Conservation (phyloP, 2,113 vertebrate genomes). For the Bufo bufo region DNA sequence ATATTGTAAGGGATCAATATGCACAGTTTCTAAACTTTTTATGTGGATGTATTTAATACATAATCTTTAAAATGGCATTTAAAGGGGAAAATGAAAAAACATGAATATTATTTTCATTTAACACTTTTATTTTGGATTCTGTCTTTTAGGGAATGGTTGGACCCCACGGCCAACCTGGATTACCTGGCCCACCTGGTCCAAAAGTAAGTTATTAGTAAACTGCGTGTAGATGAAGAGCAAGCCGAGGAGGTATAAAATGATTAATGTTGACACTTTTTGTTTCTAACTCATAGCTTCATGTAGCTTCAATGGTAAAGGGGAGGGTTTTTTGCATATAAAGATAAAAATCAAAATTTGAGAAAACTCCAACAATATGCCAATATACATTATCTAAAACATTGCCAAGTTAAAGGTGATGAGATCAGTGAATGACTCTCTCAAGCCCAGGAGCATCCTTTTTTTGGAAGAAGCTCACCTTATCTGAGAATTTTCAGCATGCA, state of each 20-base stretch:
- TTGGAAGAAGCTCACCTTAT: background rate
- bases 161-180: slow-evolving; percentile 89
- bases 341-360: background rate
- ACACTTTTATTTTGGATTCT: background rate
- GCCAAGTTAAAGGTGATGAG: slow-evolving; percentile 11
- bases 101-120: background rate
- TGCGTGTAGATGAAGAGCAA: background rate
- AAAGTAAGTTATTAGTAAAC: slow-evolving; percentile 79
- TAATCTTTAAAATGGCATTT: background rate
- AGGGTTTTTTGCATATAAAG: background rate
- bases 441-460: background rate
- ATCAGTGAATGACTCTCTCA: background rate
- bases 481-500: background rate
- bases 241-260: background rate
- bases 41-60: background rate
- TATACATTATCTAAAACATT: background rate
- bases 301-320: slow-evolving; percentile 23
- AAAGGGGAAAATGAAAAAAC: background rate
- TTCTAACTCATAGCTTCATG: slow-evolving; percentile 12
- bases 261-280: background rate
- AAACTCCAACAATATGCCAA: slow-evolving; percentile 29
- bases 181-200: slow-evolving; percentile 85
- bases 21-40: background rate
- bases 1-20: no score
- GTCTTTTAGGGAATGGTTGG: slow-evolving; percentile 83